Base-by-base conservation (phyloP, 1,140 invertebrate species). In the Scaptomyza pallida region DNA sequence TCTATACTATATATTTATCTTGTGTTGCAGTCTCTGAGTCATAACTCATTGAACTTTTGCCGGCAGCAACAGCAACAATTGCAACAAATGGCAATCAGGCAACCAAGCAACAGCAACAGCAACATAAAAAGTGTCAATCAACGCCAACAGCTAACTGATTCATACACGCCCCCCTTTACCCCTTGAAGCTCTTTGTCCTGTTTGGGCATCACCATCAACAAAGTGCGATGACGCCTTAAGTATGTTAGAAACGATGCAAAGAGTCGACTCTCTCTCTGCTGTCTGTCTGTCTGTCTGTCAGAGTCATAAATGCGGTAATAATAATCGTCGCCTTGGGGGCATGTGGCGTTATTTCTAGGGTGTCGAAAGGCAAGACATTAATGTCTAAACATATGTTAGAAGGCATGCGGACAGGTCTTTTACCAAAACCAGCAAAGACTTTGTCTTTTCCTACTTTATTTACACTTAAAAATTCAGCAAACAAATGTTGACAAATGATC, bases 31-130 rank as follows among this genome's bases (percentile, higher is more conserved):
- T 37, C 33, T 37, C 9, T 55, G 63, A 82, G 82, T 77, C 78
- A 81, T 81, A 81, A 81, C 78, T 81, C 78, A 81, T 81, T 81
- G 78, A 81, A 81, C 78, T 81, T 62, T 81, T 64, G 78, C 68
- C 72, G 57, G 43, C 68, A 60, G 12, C 48, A 30, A 4, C 19
- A 21, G 19, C 19, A 21, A 21, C 19, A 21, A 21, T 21, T 21
- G 19, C 19, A 21, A 21, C 19, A 4, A 21, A 21, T 8, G 9
- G 9, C 26, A 30, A 30, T 30, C 26, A 30, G 33, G 33, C 33
- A 37, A 35, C 30, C 50, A 68, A 40, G 63, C 65, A 72, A 55
- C 61, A 35, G 51, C 48, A 35, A 45, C 48, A 64, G 47, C 71
- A 72, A 59, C 55, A 80, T 81, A 82, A 82, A 81, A 81, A 81